phyloP scores from a whole-genome alignment of 1,140 invertebrate genomes.

The Tigriopus japonicus region DNA sequence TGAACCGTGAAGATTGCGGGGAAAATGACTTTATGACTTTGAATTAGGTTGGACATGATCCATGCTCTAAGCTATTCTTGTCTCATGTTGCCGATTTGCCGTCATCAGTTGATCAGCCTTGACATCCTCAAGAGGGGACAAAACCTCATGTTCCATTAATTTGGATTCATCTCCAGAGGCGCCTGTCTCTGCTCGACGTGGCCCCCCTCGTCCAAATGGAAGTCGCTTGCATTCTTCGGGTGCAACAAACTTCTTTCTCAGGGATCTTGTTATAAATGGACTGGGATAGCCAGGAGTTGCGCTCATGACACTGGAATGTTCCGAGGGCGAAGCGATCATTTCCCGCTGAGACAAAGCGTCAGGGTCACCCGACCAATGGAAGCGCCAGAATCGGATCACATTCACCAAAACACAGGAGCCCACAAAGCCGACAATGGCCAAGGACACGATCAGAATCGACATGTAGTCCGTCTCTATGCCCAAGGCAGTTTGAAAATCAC shows the following conservation, averaged over 20 bases:
- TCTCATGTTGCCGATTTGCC: too few species aligned
- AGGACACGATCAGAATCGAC: not conserved
- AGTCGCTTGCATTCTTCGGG: too few species aligned
- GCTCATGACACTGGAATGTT: not conserved
- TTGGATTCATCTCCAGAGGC: not conserved
- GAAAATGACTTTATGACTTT: too few species aligned
- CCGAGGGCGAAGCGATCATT: conserved; percentile 8
- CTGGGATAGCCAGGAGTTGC: not conserved
- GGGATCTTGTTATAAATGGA: too few species aligned
- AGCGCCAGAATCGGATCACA: not conserved
- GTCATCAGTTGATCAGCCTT: too few species aligned
- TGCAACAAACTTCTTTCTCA: too few species aligned
- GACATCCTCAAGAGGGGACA: not conserved
- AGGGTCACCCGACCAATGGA: not conserved
- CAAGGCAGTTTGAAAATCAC: conserved; percentile 17
- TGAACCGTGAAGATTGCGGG: too few species aligned
- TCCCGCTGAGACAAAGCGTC: not conserved
- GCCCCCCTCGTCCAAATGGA: not conserved
- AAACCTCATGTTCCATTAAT: conserved; percentile 3
- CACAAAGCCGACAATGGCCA: not conserved
- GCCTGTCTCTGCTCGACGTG: not conserved
- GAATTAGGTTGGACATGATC: too few species aligned
- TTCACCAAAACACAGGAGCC: not conserved
- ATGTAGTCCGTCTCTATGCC: conserved; percentile 18
- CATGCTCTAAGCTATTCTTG: too few species aligned